Evolutionary conservation across 2,797 vertebrate genomes (phyloP).

Genomic region (Chrosomus eos): DNA sequence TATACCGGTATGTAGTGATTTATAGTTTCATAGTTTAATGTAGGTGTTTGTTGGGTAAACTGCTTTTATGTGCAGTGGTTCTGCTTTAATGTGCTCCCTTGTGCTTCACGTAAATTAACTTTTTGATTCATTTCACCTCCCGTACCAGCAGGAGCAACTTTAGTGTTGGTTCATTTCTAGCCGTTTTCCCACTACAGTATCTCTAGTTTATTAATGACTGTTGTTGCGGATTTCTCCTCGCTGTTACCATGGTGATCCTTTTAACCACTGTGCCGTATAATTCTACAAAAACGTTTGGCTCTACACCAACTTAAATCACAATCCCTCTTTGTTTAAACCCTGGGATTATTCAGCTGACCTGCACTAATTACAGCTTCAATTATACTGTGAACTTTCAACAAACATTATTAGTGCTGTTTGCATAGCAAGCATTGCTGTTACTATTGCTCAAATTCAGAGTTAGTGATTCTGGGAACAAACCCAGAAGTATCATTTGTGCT

Average conservation of each 20-base stretch:
- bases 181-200: conserved; percentile 11
- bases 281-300: neutral
- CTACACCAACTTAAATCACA: conserved; percentile 11
- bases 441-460: neutral
- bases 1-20: neutral
- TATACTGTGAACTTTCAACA: neutral
- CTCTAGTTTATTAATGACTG: conserved; percentile 34
- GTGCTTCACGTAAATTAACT: neutral
- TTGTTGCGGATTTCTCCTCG: conserved; percentile 24
- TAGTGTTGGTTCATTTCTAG: conserved; percentile 15
- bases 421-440: neutral
- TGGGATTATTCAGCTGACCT: conserved; percentile 26
- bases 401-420: conserved; percentile 6
- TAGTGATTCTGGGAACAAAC: neutral
- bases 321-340: conserved; percentile 5
- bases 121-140: conserved; percentile 1
- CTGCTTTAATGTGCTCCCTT: neutral
- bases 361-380: conserved; percentile 25
- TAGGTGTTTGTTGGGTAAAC: neutral
- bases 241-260: conserved; percentile 41
- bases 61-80: neutral
- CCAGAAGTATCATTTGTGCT: neutral
- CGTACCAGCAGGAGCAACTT: neutral
- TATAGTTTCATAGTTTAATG: neutral
- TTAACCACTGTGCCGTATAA: conserved; percentile 6